A percentile compares a stretch with the other conserved stretches of the same genome.
phyloP scores from a whole-genome alignment of 2,113 vertebrate genomes.

The Atherinomorus stipes region DNA sequence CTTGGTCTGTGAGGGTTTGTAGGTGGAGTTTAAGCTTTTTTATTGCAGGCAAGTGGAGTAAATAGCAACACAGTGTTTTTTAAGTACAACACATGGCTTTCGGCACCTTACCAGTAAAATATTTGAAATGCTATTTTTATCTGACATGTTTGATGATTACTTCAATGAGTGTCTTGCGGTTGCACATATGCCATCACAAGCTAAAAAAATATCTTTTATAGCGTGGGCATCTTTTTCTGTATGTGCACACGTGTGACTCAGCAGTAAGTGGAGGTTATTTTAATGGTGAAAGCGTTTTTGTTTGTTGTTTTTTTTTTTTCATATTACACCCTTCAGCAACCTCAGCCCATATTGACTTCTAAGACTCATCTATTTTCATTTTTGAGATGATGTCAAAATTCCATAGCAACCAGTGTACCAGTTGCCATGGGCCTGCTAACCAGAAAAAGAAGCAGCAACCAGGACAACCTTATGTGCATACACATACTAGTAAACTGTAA shows the following conservation, averaged over 20 bases:
- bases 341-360: conserved; percentile 75
- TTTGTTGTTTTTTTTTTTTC: conserved; percentile 47
- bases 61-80: background rate
- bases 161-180: conserved; percentile 18
- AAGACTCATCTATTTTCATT: conserved; percentile 80
- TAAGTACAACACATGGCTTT: background rate
- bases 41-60: conserved; percentile 15
- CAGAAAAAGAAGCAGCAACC: conserved; percentile 48
- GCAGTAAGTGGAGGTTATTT: conserved; percentile 67
- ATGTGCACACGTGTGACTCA: conserved; percentile 47
- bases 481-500: conserved; percentile 38
- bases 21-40: background rate
- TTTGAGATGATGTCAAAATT: conserved; percentile 80
- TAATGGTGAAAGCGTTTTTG: conserved; percentile 19
- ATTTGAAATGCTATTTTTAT: conserved; percentile 32
- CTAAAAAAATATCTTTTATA: conserved; percentile 15
- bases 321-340: conserved; percentile 72
- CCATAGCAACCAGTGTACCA: conserved; percentile 74
- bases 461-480: conserved; percentile 28
- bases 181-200: conserved; percentile 15
- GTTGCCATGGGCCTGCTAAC: conserved; percentile 68
- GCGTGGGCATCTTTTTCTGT: conserved; percentile 28
- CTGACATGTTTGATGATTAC: conserved; percentile 24
- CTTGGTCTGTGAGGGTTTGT: background rate
- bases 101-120: background rate